These are phyloP conservation scores for Lamproptera curius DNA, from an alignment of 2,888 invertebrate genomes.

Conservation along the genomic window DNA sequence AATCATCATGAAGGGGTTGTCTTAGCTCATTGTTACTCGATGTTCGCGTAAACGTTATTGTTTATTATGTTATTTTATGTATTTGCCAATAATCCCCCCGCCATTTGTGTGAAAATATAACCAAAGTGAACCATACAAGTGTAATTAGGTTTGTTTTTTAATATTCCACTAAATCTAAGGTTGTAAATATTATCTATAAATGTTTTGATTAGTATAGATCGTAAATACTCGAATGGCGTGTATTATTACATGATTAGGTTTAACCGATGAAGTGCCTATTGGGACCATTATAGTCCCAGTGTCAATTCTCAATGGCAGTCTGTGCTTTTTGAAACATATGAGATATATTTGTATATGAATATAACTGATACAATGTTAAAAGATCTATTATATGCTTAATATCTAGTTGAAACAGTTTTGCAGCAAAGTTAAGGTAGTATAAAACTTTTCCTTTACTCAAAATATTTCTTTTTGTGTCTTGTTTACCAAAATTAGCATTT, in stretches of 20 bases:
- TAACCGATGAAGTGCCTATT: constrained; percentile 13
- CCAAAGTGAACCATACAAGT: constrained; percentile 17
- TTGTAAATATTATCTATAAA: constrained; percentile 14
- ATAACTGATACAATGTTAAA: neutral
- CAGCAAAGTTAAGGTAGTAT: no score
- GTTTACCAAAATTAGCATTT: no score
- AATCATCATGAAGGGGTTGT: no score
- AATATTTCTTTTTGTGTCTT: no score
- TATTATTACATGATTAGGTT: constrained; percentile 4
- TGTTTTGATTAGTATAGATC: neutral
- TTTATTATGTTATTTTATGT: neutral
- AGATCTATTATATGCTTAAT: neutral
- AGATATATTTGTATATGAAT: constrained; percentile 18
- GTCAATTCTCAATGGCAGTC: constrained; percentile 17
- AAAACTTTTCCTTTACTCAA: no score
- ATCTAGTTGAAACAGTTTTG: neutral
- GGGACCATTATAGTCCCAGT: neutral
- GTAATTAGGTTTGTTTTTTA: constrained; percentile 15
- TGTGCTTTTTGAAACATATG: constrained; percentile 12
- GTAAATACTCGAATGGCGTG: constrained; percentile 13
- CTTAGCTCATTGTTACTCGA: no score
- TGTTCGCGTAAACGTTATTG: no score
- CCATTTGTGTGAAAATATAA: constrained; percentile 11
- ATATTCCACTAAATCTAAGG: constrained; percentile 21
- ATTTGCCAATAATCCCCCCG: neutral